phyloP scores from a whole-genome alignment of 1,140 invertebrate species.

The Psix sp. region DNA sequence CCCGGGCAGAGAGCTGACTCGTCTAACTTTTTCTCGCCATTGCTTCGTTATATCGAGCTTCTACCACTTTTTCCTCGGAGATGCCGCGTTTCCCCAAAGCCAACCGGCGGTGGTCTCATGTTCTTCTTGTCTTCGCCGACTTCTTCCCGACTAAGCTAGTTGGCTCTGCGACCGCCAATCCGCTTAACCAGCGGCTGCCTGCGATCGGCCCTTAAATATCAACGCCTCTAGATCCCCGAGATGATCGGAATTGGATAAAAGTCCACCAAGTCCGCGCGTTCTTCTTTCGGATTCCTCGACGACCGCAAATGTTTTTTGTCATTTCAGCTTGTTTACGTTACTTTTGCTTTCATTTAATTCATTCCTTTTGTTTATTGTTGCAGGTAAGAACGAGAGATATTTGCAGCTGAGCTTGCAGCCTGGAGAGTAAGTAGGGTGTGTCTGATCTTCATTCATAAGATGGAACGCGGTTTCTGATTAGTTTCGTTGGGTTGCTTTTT shows the following conservation, averaged over 20 bases:
- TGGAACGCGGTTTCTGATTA: conserved; percentile 37
- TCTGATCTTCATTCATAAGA: conserved; percentile 56
- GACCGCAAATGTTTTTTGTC: conserved; percentile 45
- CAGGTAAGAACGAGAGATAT: conserved; percentile 66
- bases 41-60: conserved; percentile 46
- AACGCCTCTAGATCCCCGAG: conserved; percentile 34
- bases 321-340: conserved; percentile 45
- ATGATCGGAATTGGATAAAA: conserved; percentile 54
- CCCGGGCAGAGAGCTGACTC: conserved; percentile 62
- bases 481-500: conserved; percentile 16
- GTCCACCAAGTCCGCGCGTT: conserved; percentile 6
- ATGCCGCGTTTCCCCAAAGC: conserved; percentile 69
- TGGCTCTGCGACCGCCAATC: conserved; percentile 28
- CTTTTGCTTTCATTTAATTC: conserved; percentile 50
- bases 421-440: conserved; percentile 60
- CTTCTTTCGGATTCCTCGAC: conserved; percentile 28
- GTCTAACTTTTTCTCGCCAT: conserved; percentile 76
- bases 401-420: conserved; percentile 26
- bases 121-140: conserved; percentile 25
- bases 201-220: conserved; percentile 36
- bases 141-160: conserved; percentile 26
- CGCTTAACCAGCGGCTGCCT: conserved; percentile 22
- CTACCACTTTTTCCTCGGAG: conserved; percentile 70
- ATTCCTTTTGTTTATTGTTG: conserved; percentile 61
- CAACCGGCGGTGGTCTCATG: conserved; percentile 51